Percentiles rank a stretch among this genome's conserved stretches.
Conservation (phyloP, 2,113 vertebrate species). For the Albula goreensis region DNA sequence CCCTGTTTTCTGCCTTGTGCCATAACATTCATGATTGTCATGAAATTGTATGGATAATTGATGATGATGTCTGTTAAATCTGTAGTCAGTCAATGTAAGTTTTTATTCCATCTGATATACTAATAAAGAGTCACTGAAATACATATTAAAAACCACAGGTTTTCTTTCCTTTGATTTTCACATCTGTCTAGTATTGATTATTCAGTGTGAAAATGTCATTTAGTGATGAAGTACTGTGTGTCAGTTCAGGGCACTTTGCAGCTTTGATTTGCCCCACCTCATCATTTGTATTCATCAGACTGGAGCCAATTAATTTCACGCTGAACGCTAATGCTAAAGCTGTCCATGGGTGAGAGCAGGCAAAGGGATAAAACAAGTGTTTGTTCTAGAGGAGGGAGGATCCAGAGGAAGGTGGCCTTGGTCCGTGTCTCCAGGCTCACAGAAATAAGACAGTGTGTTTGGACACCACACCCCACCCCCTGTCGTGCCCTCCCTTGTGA, state of each 20-base stretch:
- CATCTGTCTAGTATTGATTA: neutral
- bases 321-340: neutral
- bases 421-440: neutral
- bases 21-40: neutral
- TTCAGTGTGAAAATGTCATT: neutral
- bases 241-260: too few species aligned
- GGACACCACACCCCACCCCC: neutral
- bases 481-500: too few species aligned
- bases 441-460: neutral
- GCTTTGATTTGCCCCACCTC: neutral
- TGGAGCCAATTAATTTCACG: neutral
- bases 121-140: neutral
- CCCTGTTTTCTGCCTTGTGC: neutral
- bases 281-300: conserved; percentile 19
- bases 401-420: neutral
- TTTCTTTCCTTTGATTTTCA: neutral
- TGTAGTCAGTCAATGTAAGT: neutral
- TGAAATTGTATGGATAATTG: neutral
- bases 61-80: neutral
- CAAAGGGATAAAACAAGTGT: neutral
- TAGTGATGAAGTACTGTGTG: neutral
- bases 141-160: neutral
- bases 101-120: neutral
- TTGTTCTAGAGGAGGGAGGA: neutral
- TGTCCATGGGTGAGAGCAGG: neutral